phyloP scores from a whole-genome alignment of 2,888 invertebrate species.

The Heterodera filipjevi region DNA sequence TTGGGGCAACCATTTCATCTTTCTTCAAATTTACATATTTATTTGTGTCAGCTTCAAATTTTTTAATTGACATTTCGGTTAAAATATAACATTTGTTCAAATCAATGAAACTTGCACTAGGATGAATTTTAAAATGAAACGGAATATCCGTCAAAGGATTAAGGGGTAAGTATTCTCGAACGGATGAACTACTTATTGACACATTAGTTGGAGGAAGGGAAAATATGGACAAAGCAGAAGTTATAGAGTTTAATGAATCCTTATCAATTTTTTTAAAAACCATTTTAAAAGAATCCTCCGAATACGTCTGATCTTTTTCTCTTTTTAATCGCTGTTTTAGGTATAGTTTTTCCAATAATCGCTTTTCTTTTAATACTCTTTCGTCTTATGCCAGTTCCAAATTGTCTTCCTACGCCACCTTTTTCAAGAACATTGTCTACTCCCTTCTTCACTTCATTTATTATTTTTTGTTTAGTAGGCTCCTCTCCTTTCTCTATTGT shows the following conservation, averaged over 20 bases:
- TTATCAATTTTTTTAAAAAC: neutral
- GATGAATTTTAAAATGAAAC: constrained; percentile 19
- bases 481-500: neutral
- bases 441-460: neutral
- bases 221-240: neutral
- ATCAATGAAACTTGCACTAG: constrained; percentile 6
- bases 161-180: constrained; percentile 3
- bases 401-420: neutral
- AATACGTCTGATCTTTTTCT: constrained; percentile 26
- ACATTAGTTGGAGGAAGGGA: neutral
- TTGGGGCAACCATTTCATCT: neutral
- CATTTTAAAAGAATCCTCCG: constrained; percentile 13
- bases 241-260: neutral
- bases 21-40: neutral
- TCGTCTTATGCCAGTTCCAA: neutral
- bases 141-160: constrained; percentile 21
- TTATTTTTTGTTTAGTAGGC: neutral
- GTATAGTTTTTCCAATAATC: constrained; percentile 8
- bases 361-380: neutral
- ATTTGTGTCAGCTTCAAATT: neutral
- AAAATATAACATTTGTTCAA: neutral
- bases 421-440: neutral
- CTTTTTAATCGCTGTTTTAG: neutral
- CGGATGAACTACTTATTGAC: neutral
- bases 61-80: neutral